These are phyloP conservation scores for Polymixis flavicincta DNA, from an alignment of 2,888 invertebrate species.

Conservation along the genomic window DNA sequence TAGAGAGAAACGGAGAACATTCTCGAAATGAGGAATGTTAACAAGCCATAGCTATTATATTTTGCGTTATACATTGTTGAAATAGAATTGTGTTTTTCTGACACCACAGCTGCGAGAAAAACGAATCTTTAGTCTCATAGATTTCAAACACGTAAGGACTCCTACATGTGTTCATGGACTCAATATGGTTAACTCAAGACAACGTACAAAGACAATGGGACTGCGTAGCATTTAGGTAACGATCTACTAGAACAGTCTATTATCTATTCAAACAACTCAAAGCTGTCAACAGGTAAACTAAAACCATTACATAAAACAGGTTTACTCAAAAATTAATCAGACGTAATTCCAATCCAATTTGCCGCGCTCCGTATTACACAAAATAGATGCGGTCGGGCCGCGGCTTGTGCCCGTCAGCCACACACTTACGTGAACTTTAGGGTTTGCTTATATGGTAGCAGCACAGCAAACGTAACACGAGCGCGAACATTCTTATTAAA, in stretches of 20 bases:
- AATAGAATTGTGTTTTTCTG: not conserved
- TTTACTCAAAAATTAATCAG: constrained; percentile 58
- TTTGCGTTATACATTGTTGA: not conserved
- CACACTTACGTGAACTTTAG: constrained; percentile 65
- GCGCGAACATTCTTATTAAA: not conserved
- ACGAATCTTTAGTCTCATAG: no score
- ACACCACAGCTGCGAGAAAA: not conserved
- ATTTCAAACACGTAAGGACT: not conserved
- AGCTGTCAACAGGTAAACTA: constrained; percentile 1
- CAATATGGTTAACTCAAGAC: not conserved
- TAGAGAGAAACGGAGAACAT: not conserved
- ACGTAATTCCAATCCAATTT: constrained; percentile 67
- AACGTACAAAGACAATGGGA: not conserved
- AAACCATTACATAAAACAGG: constrained; percentile 22
- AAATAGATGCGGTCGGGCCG: constrained; percentile 63
- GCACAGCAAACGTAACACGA: not conserved
- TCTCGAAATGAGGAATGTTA: constrained; percentile 17
- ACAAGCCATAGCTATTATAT: constrained; percentile 6
- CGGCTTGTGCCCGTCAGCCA: constrained; percentile 72
- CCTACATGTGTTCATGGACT: not conserved
- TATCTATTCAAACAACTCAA: not conserved
- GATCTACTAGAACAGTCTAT: not conserved
- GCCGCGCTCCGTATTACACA: constrained; percentile 56
- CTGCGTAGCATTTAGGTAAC: not conserved
- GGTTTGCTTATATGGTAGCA: constrained; percentile 8